These are phyloP conservation scores for Pipistrellus kuhlii DNA, from an alignment of 2,797 vertebrate species.

Conservation along the genomic window DNA sequence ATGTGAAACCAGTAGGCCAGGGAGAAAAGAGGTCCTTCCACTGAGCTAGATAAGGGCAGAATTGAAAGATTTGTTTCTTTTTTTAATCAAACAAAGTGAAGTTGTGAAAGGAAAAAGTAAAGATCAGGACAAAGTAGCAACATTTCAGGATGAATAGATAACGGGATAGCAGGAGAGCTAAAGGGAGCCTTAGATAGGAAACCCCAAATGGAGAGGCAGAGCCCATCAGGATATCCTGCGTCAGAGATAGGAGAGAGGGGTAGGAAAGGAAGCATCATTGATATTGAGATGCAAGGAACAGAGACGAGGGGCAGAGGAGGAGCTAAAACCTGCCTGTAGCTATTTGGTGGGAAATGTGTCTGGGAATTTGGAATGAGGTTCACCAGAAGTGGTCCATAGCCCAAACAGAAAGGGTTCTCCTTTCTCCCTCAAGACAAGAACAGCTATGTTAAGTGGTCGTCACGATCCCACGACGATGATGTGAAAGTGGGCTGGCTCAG, in stretches of 20 bases:
- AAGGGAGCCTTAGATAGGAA: neutral
- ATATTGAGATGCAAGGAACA: neutral
- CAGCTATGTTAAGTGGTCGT: neutral
- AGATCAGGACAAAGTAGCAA: neutral
- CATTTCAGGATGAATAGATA: neutral
- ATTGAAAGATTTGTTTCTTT: neutral
- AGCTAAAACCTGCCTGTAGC: neutral
- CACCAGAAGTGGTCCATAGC: neutral
- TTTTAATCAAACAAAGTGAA: neutral
- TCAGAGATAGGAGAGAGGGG: neutral
- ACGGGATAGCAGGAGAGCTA: neutral
- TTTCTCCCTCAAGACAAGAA: neutral
- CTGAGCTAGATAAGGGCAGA: neutral
- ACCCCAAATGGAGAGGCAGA: neutral
- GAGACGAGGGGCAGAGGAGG: neutral
- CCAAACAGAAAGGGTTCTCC: neutral
- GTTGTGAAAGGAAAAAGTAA: neutral
- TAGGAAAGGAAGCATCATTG: neutral
- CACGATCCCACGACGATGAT: neutral
- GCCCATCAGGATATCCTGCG: neutral
- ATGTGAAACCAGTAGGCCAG: neutral
- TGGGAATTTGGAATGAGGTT: slow-evolving; percentile 19
- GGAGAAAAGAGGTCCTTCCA: neutral
- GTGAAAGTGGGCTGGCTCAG: neutral
- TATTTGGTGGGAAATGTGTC: neutral